Conservation (phyloP, 2,113 vertebrate species). For the Lepisosteus oculatus region DNA sequence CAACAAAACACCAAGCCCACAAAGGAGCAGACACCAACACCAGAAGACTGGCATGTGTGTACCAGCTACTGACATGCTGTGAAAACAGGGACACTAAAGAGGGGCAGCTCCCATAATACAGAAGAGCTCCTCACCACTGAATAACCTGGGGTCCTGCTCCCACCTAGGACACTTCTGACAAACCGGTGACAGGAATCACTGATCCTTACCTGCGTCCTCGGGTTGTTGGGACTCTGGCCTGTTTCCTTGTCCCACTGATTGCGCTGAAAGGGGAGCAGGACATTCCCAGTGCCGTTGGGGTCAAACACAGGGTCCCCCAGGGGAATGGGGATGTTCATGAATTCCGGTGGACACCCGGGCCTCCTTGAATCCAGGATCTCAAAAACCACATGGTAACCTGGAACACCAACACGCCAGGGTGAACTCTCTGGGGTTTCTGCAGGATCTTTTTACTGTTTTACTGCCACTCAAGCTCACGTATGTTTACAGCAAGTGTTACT, state of each 20-base stretch:
- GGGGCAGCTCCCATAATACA: too few species aligned
- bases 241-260: slow-evolving; percentile 72
- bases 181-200: too few species aligned
- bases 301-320: slow-evolving; percentile 79
- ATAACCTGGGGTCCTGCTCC: too few species aligned
- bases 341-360: slow-evolving; percentile 77
- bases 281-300: slow-evolving; percentile 47
- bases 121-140: too few species aligned
- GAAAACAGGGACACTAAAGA: too few species aligned
- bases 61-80: too few species aligned
- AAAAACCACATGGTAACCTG: slow-evolving; percentile 73
- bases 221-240: slow-evolving; percentile 84
- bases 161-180: too few species aligned
- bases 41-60: too few species aligned
- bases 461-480: too few species aligned
- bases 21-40: too few species aligned
- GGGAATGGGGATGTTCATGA: slow-evolving; percentile 81
- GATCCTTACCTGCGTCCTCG: slow-evolving; percentile 69
- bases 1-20: too few species aligned
- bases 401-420: background rate
- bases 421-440: background rate
- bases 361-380: slow-evolving; percentile 60
- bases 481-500: too few species aligned
- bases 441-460: background rate
- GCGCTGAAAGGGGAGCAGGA: slow-evolving; percentile 82